Evolutionary conservation across 2,888 invertebrate species (phyloP), one percentile per base, ranked within the genome.

Genomic region (Cheiracanthium punctorium): DNA sequence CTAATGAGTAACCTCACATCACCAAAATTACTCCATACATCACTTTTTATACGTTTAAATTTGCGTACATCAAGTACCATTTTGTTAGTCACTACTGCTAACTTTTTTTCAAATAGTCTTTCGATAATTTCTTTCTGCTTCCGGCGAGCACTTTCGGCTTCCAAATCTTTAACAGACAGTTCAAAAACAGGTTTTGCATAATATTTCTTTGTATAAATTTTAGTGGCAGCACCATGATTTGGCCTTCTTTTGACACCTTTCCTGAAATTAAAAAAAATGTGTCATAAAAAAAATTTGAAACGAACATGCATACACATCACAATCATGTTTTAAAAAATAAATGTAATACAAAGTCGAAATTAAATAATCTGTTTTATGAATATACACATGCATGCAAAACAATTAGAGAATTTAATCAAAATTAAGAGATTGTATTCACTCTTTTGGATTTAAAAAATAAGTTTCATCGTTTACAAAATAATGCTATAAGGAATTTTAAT

Each of bases 31-130:
- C 74, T 84, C 87, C 82, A 82, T 0, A 88, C 82, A 76, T 82
- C 88, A 80, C 88, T 87, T 17, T 82, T 88, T 17, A 87, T 80
- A 0, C 80, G 37, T 29, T 87, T 88, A 29, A 88, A 81, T 24
- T 88, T 86, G 12, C 82, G 48, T 12, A 74, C 87, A 52, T 89
- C 88, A 71, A 89, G 71, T 5, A 87, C 75, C 81, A 87, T 87
- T 41, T 87, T 87, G n/a, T 87, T 76, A 4, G 81, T 87, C 14
- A 87, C 87, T 7, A 87, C 81, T 28, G 87, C 87, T 8, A 87
- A 52, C 33, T 81, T 81, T 32, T 69, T 81, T 41, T 87, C 87
- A 73, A 87, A 87, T 0, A 87, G 69, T 17, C 64, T 87, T 70
- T 87, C 87, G 17, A 87, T 77, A 0, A 81, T 77, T 58, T 87